Percentiles rank a stretch among this genome's conserved stretches.
Evolutionary conservation across 2,797 vertebrate genomes (phyloP).

Genomic region (Pangasius sanitwongsei): DNA sequence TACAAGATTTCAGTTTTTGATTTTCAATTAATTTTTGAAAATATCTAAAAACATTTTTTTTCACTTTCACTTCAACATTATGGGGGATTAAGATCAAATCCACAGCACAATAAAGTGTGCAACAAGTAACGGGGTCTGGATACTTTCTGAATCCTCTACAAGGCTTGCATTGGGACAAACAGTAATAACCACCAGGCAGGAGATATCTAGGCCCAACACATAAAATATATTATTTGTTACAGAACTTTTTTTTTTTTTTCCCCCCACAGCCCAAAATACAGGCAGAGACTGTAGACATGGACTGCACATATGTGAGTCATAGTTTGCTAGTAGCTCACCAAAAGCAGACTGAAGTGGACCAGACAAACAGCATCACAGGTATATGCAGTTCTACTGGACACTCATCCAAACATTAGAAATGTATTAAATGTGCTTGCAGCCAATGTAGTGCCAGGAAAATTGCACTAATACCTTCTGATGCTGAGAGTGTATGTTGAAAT

Average conservation of each 20-base stretch:
- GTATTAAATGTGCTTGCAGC: no score
- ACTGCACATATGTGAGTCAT: conserved; percentile 91
- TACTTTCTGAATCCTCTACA: no score
- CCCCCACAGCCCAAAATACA: conserved; percentile 57
- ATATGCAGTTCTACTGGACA: neutral
- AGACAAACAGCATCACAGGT: conserved; percentile 12
- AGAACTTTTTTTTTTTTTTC: neutral
- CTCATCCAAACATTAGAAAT: neutral
- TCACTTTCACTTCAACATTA: neutral
- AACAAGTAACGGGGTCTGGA: neutral
- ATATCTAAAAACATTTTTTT: neutral
- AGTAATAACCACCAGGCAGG: neutral
- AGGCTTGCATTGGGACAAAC: neutral
- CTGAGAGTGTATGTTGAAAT: neutral
- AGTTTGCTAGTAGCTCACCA: conserved; percentile 81
- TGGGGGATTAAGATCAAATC: neutral
- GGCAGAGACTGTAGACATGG: conserved; percentile 79
- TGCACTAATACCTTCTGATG: neutral
- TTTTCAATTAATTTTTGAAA: no score
- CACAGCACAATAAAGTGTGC: neutral
- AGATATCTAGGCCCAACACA: neutral
- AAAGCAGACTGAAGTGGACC: conserved; percentile 49
- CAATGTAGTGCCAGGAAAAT: neutral
- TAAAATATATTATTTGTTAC: no score
- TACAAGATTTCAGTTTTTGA: neutral